phyloP scores from a whole-genome alignment of 2,888 invertebrate species.

The Syritta pipiens region DNA sequence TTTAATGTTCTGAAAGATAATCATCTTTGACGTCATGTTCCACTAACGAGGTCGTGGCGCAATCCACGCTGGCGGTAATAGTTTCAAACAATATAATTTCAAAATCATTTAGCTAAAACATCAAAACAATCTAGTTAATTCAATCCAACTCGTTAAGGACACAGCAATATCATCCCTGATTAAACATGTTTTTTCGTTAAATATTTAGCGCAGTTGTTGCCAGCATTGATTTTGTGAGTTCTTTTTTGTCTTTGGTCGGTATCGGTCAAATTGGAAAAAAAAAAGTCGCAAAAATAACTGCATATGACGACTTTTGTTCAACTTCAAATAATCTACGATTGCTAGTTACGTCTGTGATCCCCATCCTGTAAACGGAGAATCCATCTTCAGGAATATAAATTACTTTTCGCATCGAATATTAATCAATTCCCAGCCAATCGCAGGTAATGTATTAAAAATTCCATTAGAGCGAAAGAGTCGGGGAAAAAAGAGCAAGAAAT shows the following conservation, averaged over 20 bases:
- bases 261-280: constrained; percentile 60
- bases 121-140: too few species aligned
- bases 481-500: constrained; percentile 2
- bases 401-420: constrained; percentile 24
- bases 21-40: too few species aligned
- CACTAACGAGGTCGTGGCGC: too few species aligned
- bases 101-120: not conserved
- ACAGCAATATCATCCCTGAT: constrained; percentile 39
- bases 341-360: constrained; percentile 59
- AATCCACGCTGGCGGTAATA: too few species aligned
- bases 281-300: constrained; percentile 68
- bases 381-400: constrained; percentile 22
- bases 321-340: constrained; percentile 56
- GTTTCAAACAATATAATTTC: too few species aligned
- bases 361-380: constrained; percentile 33
- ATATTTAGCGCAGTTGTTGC: constrained; percentile 29
- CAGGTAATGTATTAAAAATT: constrained; percentile 54
- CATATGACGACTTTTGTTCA: constrained; percentile 67
- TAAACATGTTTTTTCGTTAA: constrained; percentile 24
- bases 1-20: too few species aligned
- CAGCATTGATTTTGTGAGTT: constrained; percentile 16
- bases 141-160: too few species aligned
- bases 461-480: constrained; percentile 26
- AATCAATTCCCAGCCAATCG: constrained; percentile 6
- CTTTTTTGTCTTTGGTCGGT: constrained; percentile 42